phyloP scores from a whole-genome alignment of 1,140 invertebrate species.

The Streblospio benedicti region DNA sequence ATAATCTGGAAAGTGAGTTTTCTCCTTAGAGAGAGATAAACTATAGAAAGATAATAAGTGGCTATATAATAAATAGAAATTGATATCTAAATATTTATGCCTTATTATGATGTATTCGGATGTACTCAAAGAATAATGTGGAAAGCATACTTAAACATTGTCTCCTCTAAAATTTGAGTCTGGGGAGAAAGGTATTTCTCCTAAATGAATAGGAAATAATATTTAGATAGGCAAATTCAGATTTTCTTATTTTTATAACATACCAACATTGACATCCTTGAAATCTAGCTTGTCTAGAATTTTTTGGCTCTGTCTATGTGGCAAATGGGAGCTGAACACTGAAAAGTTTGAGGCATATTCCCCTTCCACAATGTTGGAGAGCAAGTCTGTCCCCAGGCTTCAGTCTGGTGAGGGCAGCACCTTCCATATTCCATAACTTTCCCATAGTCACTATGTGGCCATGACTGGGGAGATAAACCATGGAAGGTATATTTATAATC shows the following conservation, averaged over 20 bases:
- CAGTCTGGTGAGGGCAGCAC: slow-evolving; percentile 6
- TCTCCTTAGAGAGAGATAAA: no score
- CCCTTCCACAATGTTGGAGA: slow-evolving; percentile 12
- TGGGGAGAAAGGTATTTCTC: no score
- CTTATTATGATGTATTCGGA: no score
- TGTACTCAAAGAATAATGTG: no score
- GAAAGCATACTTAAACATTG: no score
- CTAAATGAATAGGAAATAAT: no score
- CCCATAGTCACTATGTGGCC: slow-evolving; percentile 1
- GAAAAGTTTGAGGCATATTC: not conserved
- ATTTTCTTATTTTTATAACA: not conserved
- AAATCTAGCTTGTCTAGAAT: not conserved
- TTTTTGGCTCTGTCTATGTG: not conserved
- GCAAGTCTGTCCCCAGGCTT: not conserved
- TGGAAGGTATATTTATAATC: slow-evolving; percentile 6
- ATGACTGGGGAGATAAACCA: slow-evolving; percentile 11
- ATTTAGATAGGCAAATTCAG: slow-evolving; percentile 4
- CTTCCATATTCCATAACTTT: slow-evolving; percentile 14
- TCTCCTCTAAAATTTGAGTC: no score
- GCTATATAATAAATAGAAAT: no score
- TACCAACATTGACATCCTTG: not conserved
- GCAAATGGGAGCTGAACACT: not conserved
- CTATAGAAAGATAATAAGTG: no score
- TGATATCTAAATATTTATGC: no score
- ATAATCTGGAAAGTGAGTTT: no score